phyloP scores from a whole-genome alignment of 2,888 invertebrate genomes.

The Cerastoderma edule region DNA sequence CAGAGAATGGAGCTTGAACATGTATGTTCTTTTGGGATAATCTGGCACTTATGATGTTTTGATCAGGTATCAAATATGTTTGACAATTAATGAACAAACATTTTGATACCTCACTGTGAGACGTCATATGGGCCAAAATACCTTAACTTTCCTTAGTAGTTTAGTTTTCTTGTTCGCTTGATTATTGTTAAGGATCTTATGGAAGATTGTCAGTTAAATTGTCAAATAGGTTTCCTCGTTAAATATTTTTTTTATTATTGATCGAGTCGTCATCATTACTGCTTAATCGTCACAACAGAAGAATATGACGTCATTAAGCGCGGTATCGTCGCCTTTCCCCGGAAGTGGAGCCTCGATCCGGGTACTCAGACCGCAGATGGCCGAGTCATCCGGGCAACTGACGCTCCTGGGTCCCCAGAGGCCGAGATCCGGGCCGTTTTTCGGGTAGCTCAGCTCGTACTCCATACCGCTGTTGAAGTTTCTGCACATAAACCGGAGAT shows the following conservation, averaged over 20 bases:
- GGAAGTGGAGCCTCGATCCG: conserved; percentile 19
- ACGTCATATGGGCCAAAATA: too few species aligned
- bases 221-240: too few species aligned
- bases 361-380: conserved; percentile 40
- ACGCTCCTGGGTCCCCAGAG: conserved; percentile 30
- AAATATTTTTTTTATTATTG: too few species aligned
- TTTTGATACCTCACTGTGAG: too few species aligned
- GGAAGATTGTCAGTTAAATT: too few species aligned
- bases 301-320: conserved; percentile 37
- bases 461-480: conserved; percentile 11
- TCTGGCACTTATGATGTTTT: too few species aligned
- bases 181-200: background rate
- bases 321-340: conserved; percentile 26
- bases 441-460: conserved; percentile 22
- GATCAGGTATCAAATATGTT: too few species aligned
- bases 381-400: conserved; percentile 27
- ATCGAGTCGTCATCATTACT: background rate
- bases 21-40: too few species aligned
- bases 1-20: too few species aligned
- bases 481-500: conserved; percentile 36
- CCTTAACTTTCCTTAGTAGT: too few species aligned
- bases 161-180: background rate
- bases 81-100: too few species aligned
- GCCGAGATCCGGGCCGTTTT: conserved; percentile 24
- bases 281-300: conserved; percentile 32